Base-by-base conservation (phyloP, 2,797 vertebrate species). In the Kryptopterus vitreolus region DNA sequence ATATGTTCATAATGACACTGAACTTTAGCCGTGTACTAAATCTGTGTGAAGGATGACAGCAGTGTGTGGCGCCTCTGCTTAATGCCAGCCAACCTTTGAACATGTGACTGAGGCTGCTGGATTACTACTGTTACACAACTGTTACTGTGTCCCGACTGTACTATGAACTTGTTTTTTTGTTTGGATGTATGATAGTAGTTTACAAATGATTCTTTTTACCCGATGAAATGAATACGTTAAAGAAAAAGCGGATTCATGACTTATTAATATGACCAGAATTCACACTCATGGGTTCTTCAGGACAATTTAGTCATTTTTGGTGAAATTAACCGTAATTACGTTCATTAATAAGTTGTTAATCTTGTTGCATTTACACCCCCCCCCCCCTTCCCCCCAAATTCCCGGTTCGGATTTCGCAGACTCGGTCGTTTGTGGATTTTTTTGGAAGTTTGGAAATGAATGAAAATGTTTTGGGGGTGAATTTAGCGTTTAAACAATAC, bases 71-170 rank as follows among this genome's bases (percentile, higher is more conserved):
- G 12, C 15, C 5, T 35, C 16, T 33, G 12, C 20, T 48, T 72
- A 31, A 59, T 50, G 35, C 69, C 59, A 29, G 22, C 59, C 43
- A 38, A 59, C 69, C 81, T 78, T 82, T 74, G 53, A 59, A 78
- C 81, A 29, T 33, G 6, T 12, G 29, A 52, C 7, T 38, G 55
- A 57, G 9, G 4, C 48, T 35, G 68, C 11, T 18, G 0, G 11
- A 15, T 70, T 57, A 55, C 62, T 57, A 55, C 62, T 50, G 22
- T 20, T 29, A 48, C 61, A 16, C 57, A 2, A 33, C n/a, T n/a
- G n/a, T n/a, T n/a, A n/a, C n/a, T 6, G 24, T 55, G 8, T 10
- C 26, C 26, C 1, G 53, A 46, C 20, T 69, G 53, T 24, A 81
- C 80, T 55, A 16, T 77, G 65, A 69, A n/a, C 55, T 33, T 68